Percentiles rank a stretch among this genome's conserved stretches.
Conservation (phyloP, 2,113 vertebrate genomes). For the Haemorhous mexicanus region DNA sequence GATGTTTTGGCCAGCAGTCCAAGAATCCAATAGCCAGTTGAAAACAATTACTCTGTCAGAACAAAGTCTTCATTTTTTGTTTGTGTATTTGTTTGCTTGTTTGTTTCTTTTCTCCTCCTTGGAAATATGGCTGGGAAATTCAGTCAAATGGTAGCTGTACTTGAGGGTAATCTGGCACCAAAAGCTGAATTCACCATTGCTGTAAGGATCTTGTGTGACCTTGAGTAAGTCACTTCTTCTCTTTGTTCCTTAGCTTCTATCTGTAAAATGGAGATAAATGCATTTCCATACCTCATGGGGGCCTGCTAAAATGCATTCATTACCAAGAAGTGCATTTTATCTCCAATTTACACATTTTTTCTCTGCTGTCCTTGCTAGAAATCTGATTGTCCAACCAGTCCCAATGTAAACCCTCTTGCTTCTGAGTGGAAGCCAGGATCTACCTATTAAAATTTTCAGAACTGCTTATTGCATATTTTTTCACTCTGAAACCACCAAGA, state of each 20-base stretch:
- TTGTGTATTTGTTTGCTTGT: not conserved
- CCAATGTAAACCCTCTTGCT: not conserved
- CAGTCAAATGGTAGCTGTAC: not conserved
- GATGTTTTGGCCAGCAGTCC: not conserved
- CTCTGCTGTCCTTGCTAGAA: slow-evolving; percentile 23
- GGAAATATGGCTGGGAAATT: not conserved
- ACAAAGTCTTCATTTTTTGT: not conserved
- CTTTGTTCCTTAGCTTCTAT: slow-evolving; percentile 38
- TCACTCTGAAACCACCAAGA: not conserved
- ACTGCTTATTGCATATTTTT: not conserved
- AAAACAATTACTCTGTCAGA: not conserved
- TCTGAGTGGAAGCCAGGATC: not conserved
- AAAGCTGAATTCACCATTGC: not conserved
- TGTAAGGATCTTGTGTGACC: slow-evolving; percentile 2
- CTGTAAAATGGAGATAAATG: slow-evolving; percentile 60
- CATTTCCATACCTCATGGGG: slow-evolving; percentile 53
- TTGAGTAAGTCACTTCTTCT: slow-evolving; percentile 45
- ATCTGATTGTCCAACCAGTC: slow-evolving; percentile 23
- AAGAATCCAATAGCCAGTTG: not conserved
- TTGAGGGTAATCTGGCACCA: not conserved
- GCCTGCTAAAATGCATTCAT: slow-evolving; percentile 30
- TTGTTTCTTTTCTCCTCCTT: not conserved
- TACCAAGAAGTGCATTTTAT: slow-evolving; percentile 47
- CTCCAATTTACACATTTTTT: slow-evolving; percentile 44
- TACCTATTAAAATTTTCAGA: not conserved